Evolutionary conservation across 2,113 vertebrate genomes (phyloP).

Genomic region (Atractosteus spatula): DNA sequence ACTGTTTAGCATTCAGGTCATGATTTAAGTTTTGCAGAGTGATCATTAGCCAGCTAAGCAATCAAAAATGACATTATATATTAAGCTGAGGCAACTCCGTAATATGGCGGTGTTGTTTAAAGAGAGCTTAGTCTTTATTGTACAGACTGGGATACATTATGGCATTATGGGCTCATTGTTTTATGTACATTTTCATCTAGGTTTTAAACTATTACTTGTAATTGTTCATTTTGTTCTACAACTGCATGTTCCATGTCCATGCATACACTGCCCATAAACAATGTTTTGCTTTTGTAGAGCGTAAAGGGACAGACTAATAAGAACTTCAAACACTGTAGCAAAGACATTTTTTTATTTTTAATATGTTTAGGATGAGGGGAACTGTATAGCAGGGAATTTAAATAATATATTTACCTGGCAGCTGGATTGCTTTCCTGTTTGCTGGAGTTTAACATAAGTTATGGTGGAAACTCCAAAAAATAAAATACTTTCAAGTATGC

Average conservation of each 20-base stretch:
- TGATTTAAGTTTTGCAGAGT: no score
- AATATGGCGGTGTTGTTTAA: background rate
- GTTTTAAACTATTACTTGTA: background rate
- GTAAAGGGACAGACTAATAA: constrained; percentile 3
- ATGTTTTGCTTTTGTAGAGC: background rate
- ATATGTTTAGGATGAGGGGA: background rate
- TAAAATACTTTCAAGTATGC: background rate
- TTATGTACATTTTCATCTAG: background rate
- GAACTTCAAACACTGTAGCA: background rate
- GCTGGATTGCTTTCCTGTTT: background rate
- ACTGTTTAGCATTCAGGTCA: no score
- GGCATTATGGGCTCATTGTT: no score
- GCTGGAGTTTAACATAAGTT: background rate
- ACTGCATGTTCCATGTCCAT: constrained; percentile 1
- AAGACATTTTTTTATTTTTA: background rate
- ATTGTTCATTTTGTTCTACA: background rate
- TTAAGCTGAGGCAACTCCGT: background rate
- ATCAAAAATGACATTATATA: background rate
- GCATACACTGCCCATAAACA: background rate
- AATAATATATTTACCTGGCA: background rate
- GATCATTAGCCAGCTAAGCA: background rate
- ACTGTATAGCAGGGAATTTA: background rate
- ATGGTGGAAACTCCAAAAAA: background rate
- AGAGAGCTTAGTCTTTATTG: background rate
- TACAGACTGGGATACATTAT: background rate